Evolutionary conservation across 2,113 vertebrate genomes (phyloP), one percentile per base, ranked within the genome.

Genomic region (Accipiter virgatus): DNA sequence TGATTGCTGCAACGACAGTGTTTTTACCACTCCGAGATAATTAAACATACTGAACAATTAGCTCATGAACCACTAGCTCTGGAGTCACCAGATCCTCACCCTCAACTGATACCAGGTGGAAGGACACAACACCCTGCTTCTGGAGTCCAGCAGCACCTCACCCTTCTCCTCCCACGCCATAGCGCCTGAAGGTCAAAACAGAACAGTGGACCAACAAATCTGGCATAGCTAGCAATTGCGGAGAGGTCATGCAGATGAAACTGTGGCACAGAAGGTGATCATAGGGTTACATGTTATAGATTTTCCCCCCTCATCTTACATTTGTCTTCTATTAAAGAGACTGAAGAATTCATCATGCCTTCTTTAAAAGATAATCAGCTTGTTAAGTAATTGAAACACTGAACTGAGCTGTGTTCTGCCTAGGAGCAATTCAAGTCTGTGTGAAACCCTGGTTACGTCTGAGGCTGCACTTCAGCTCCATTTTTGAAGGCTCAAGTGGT

Each of bases 111-210:
- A 97, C 78, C 71, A 88, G 62, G 78, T 72, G 34, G 42, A 96
- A 62, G 81, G 70, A 87, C 78, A 91, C 58, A 88, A 77, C 78
- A 95, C 58, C 36, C 74, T 93, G 20, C 34, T 80, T 88, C 48
- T 75, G 74, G 36, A 82, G 95, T 45, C 71, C 87, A 70, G 78
- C 40, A 80, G 78, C 56, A 93, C 55, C 92, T 94, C 90, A 82
- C 38, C 92, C 79, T 80, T 90, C 92, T 96, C 90, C 87, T 95
- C 95, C 93, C 87, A 93, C 93, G 40, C 66, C 48, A 10, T 66
- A 82, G 78, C 5, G 0, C 74, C 45, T 80, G 34, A 85, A 85
- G 79, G 53, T 90, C 45, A 20, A 93, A 92, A 80, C 53, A 91
- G 32, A 83, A 47, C 40, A 80, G 29, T 53, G 29, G n/a, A 83